phyloP scores from a whole-genome alignment of 2,888 invertebrate genomes.

The Rutpela maculata region DNA sequence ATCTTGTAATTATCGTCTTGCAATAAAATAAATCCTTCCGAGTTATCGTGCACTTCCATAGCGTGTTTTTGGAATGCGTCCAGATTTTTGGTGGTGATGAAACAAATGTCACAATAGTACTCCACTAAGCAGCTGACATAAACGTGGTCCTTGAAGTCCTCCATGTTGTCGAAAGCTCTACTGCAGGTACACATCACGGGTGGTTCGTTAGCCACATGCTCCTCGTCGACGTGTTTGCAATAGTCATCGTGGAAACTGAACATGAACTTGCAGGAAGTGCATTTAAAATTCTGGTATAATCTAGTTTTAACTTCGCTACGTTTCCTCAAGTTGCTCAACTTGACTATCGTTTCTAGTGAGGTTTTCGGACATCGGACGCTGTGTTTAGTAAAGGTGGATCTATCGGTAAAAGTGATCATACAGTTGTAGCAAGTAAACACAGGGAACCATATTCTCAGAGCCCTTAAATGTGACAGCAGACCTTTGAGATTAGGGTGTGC shows the following conservation, averaged over 20 bases:
- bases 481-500: conserved; percentile 66
- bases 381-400: conserved; percentile 69
- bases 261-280: conserved; percentile 68
- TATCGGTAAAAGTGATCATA: conserved; percentile 76
- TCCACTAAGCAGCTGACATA: conserved; percentile 68
- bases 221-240: conserved; percentile 68
- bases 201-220: conserved; percentile 62
- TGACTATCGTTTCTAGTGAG: conserved; percentile 64
- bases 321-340: conserved; percentile 66
- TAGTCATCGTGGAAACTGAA: conserved; percentile 70
- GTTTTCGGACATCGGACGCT: conserved; percentile 63
- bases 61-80: conserved; percentile 70
- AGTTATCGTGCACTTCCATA: conserved; percentile 65
- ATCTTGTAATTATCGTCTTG: conserved; percentile 66
- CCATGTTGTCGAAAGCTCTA: conserved; percentile 64
- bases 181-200: conserved; percentile 66
- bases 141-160: conserved; percentile 69
- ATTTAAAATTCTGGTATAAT: conserved; percentile 71
- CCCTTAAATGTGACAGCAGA: conserved; percentile 68
- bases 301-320: conserved; percentile 68
- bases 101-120: conserved; percentile 72
- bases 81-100: conserved; percentile 64
- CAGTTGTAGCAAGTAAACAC: conserved; percentile 80
- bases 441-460: conserved; percentile 74
- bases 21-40: conserved; percentile 67